These are phyloP conservation scores for Diadegma fenestrale DNA, from an alignment of 2,888 invertebrate genomes.

Conservation along the genomic window DNA sequence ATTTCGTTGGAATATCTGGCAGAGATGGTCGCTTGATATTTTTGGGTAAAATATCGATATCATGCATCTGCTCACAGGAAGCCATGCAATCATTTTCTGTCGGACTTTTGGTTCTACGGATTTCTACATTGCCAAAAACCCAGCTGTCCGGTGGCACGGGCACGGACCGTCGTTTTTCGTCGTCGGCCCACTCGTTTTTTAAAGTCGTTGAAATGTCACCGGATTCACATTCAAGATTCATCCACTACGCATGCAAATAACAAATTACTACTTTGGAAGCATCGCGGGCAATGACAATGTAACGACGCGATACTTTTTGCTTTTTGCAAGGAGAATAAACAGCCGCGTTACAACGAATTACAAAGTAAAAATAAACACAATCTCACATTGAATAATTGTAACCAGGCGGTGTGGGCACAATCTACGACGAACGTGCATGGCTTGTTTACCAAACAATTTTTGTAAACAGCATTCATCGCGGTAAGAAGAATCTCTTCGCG, in stretches of 20 bases:
- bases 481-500: slow-evolving; percentile 70
- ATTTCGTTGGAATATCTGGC: neutral
- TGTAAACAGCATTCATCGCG: slow-evolving; percentile 47
- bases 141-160: slow-evolving; percentile 54
- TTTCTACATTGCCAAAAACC: slow-evolving; percentile 52
- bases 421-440: slow-evolving; percentile 64
- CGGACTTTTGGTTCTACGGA: slow-evolving; percentile 26
- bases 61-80: slow-evolving; percentile 26
- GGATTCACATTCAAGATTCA: slow-evolving; percentile 57
- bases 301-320: neutral
- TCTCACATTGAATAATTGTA: slow-evolving; percentile 63
- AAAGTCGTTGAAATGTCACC: slow-evolving; percentile 42
- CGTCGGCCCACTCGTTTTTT: slow-evolving; percentile 51
- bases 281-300: neutral
- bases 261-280: neutral
- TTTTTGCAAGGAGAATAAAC: too few species aligned
- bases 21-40: slow-evolving; percentile 7
- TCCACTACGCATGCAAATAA: slow-evolving; percentile 42
- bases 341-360: neutral
- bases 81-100: slow-evolving; percentile 12
- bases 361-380: neutral
- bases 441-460: slow-evolving; percentile 45
- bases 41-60: slow-evolving; percentile 23
- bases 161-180: slow-evolving; percentile 31
- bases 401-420: slow-evolving; percentile 66